Evolutionary conservation across 2,888 invertebrate species (phyloP), one percentile per base, ranked within the genome.

Genomic region (Desoria tigrina): DNA sequence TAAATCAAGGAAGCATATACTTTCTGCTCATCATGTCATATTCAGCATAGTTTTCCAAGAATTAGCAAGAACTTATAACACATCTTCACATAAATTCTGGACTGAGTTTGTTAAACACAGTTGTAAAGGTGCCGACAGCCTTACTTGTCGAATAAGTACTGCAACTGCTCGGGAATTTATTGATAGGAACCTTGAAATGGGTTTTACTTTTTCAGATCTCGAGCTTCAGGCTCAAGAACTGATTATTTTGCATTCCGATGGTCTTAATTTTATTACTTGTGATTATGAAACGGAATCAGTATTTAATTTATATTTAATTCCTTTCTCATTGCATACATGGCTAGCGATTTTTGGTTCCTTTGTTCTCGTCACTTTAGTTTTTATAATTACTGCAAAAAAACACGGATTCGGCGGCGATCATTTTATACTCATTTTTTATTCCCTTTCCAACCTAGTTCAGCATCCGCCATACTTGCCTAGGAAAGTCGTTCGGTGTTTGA

Each of bases 91-190:
- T n/a, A 45, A 45, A 16, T 45, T 21, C 21, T n/a, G 21, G 45
- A 21, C 7, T 9, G 18, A 45, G 21, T 45, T 45, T n/a, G 45
- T 18, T 4, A n/a, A 45, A 45, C 16, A 4, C 7, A 18, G 16
- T 21, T 18, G 45, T n/a, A 39, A 11, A 11, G 45, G 4, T 16
- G 45, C 16, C 16, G 45, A 45, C 6, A n/a, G 16, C 18, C 21
- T 6, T 6, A 9, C 45, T 16, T 45, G 45, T 6, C 4, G 32
- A 32, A 4, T 32, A 9, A 4, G 45, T 9, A 18, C 21, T 4
- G 18, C 45, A 45, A 45, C 4, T 16, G 45, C 16, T 45, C 45
- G 45, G 45, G 45, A 45, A 45, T 45, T 45, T 16, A n/a, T 45
- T 7, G 45, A 45, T 6, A n/a, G 45, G 7, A 45, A 45, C 21